Conservation (phyloP, 1,140 invertebrate species). For the Antheraea pernyi region DNA sequence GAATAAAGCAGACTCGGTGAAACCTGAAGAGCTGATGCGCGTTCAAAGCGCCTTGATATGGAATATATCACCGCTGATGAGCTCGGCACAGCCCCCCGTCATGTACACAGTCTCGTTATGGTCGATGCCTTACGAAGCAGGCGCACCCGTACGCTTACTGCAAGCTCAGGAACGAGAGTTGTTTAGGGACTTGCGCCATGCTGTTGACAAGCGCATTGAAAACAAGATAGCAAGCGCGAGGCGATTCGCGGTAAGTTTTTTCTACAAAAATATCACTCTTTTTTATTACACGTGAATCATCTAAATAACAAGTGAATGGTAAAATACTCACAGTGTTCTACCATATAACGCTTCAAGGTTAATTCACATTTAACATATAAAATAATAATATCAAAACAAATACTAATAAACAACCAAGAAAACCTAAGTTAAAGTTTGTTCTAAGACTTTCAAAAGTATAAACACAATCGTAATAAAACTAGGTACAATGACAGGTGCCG, state of each 20-base stretch:
- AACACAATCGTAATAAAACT: no score
- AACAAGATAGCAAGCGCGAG: slow-evolving; percentile 96
- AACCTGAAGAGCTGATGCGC: slow-evolving; percentile 94
- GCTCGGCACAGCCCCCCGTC: slow-evolving; percentile 94
- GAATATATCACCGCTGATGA: slow-evolving; percentile 97
- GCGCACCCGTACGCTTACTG: slow-evolving; percentile 87
- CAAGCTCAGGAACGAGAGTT: slow-evolving; percentile 94
- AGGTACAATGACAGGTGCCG: no score
- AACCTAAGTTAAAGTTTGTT: no score
- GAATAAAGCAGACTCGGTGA: slow-evolving; percentile 96
- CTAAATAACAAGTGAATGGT: no score
- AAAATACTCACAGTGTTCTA: no score
- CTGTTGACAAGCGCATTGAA: slow-evolving; percentile 93
- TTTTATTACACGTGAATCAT: no score
- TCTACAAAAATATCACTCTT: not conserved
- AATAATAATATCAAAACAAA: no score
- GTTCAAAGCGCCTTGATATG: slow-evolving; percentile 96
- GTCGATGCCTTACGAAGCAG: slow-evolving; percentile 90
- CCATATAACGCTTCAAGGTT: no score
- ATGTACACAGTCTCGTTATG: slow-evolving; percentile 96
- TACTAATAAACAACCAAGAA: no score
- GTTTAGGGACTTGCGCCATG: slow-evolving; percentile 89
- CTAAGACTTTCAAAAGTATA: no score
- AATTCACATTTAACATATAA: no score
- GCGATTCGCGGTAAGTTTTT: slow-evolving; percentile 90